phyloP scores from a whole-genome alignment of 2,888 invertebrate genomes.

The Myathropa florea region DNA sequence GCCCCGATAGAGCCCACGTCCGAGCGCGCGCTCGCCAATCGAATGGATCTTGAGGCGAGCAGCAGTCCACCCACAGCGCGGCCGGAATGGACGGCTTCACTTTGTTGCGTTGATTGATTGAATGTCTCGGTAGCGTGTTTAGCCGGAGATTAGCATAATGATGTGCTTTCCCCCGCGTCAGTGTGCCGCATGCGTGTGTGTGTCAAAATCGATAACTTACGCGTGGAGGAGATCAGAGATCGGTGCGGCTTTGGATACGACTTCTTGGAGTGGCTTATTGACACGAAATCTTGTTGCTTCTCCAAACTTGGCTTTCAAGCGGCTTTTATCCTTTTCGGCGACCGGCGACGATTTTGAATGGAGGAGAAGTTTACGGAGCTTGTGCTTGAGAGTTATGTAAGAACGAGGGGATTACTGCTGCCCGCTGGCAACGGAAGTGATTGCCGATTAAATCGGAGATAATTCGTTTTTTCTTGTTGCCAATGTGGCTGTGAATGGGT shows the following conservation, averaged over 20 bases:
- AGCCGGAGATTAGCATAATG: constrained; percentile 50
- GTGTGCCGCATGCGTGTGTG: neutral
- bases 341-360: neutral
- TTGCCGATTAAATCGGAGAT: neutral
- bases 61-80: constrained; percentile 24
- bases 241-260: neutral
- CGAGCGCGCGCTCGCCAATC: neutral
- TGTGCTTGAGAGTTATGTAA: constrained; percentile 23
- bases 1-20: constrained; percentile 17
- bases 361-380: neutral
- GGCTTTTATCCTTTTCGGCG: constrained; percentile 24
- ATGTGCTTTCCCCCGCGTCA: constrained; percentile 12
- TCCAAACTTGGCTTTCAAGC: constrained; percentile 15
- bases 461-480: neutral
- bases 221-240: constrained; percentile 16
- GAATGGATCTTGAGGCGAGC: constrained; percentile 10
- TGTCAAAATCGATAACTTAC: constrained; percentile 33
- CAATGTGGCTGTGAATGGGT: too few species aligned
- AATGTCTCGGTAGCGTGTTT: constrained; percentile 42
- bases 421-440: constrained; percentile 3
- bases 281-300: constrained; percentile 22
- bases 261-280: constrained; percentile 41
- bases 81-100: neutral
- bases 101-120: constrained; percentile 48
- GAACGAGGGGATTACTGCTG: neutral